phyloP scores from a whole-genome alignment of 2,113 vertebrate genomes.

The Trichomycterus rosablanca region DNA sequence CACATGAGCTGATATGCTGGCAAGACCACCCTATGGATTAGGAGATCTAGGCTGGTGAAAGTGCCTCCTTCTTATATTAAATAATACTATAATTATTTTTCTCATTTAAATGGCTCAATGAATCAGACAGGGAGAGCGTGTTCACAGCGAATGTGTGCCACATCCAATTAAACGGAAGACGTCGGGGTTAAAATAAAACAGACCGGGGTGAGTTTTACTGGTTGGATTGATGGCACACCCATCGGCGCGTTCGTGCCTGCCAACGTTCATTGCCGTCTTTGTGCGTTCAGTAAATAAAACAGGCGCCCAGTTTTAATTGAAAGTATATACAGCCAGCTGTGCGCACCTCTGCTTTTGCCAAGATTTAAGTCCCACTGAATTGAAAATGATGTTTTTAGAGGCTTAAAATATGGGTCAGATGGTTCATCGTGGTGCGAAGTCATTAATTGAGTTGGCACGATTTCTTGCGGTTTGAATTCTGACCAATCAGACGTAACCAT shows the following conservation, averaged over 20 bases:
- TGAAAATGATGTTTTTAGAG: too few species aligned
- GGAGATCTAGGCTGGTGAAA: constrained; percentile 13
- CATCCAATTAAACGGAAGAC: constrained; percentile 42
- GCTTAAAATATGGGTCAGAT: too few species aligned
- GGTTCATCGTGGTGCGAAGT: too few species aligned
- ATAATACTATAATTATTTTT: constrained; percentile 52
- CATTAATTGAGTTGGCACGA: too few species aligned
- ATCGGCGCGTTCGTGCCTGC: constrained; percentile 15
- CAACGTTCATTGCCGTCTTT: constrained; percentile 12
- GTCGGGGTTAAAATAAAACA: constrained; percentile 22
- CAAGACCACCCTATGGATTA: constrained; percentile 21
- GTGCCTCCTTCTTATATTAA: constrained; percentile 38
- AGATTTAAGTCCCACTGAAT: too few species aligned
- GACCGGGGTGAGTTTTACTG: not conserved
- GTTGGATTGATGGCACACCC: constrained; percentile 40
- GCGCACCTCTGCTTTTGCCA: constrained; percentile 1
- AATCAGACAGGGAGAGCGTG: constrained; percentile 45
- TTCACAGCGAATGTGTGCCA: constrained; percentile 34
- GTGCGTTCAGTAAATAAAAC: constrained; percentile 18
- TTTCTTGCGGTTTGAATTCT: too few species aligned
- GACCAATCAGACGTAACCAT: too few species aligned
- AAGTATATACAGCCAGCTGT: constrained; percentile 39
- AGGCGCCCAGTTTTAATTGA: constrained; percentile 35
- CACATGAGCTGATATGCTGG: too few species aligned
- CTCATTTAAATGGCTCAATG: constrained; percentile 47